These are phyloP conservation scores for Pyrochroa serraticornis DNA, from an alignment of 2,888 invertebrate species.

Conservation along the genomic window DNA sequence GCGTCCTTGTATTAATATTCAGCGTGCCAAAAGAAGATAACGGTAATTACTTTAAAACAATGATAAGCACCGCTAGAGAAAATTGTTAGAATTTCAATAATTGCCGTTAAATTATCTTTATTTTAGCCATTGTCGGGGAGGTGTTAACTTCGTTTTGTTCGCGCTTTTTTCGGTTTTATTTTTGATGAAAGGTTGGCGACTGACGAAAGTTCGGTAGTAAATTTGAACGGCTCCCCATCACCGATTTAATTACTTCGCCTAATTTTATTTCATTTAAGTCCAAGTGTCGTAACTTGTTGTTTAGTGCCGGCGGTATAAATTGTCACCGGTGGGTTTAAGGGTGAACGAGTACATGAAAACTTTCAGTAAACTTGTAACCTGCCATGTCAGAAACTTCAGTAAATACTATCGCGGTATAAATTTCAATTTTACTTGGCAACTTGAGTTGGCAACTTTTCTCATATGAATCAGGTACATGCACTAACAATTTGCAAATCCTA, in stretches of 20 bases:
- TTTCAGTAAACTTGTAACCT: slow-evolving; percentile 12
- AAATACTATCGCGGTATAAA: slow-evolving; percentile 5
- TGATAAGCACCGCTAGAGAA: slow-evolving; percentile 3
- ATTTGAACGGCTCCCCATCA: slow-evolving; percentile 11
- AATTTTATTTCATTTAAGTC: slow-evolving; percentile 18
- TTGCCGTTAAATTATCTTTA: not conserved
- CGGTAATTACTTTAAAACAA: slow-evolving; percentile 14
- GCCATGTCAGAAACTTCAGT: slow-evolving; percentile 13
- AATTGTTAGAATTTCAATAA: slow-evolving; percentile 3
- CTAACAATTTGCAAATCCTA: no score
- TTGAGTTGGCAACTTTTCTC: not conserved
- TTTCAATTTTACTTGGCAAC: slow-evolving; percentile 3
- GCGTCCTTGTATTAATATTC: slow-evolving; percentile 11
- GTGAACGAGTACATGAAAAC: slow-evolving; percentile 11
- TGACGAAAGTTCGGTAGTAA: slow-evolving; percentile 6
- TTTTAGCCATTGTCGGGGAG: not conserved
- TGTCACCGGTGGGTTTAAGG: slow-evolving; percentile 16
- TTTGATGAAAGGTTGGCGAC: not conserved
- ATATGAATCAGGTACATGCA: no score
- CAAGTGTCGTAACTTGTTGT: slow-evolving; percentile 14
- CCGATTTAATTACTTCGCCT: slow-evolving; percentile 12
- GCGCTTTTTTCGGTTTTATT: not conserved
- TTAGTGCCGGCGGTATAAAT: slow-evolving; percentile 12
- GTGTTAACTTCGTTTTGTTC: not conserved
- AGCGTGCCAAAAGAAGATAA: slow-evolving; percentile 6